Percentiles rank a stretch among this genome's conserved stretches.
phyloP scores from a whole-genome alignment of 1,140 invertebrate genomes.

The Panagrolaimus sp. region DNA sequence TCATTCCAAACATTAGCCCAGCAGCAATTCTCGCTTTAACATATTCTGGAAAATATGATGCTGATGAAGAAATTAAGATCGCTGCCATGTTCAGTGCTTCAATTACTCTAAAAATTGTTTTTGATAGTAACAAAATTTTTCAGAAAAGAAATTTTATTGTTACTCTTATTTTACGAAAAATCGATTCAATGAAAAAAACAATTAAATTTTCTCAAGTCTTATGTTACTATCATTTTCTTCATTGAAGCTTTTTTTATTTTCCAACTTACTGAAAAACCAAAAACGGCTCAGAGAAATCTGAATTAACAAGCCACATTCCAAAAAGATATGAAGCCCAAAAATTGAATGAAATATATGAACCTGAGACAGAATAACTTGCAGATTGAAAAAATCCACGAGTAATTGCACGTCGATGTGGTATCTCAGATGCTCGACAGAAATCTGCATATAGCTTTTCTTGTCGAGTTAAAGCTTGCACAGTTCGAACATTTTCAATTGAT shows the following conservation, averaged over 20 bases:
- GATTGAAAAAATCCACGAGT: conserved; percentile 41
- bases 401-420: conserved; percentile 33
- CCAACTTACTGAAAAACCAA: conserved; percentile 42
- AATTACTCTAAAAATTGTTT: conserved; percentile 39
- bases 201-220: too few species aligned
- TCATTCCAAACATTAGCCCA: conserved; percentile 28
- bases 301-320: conserved; percentile 39
- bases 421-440: conserved; percentile 31
- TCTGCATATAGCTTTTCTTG: conserved; percentile 34
- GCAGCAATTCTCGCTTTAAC: conserved; percentile 59
- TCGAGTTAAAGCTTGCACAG: conserved; percentile 45
- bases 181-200: too few species aligned
- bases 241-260: too few species aligned
- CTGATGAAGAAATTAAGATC: conserved; percentile 55
- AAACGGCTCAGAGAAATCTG: conserved; percentile 38
- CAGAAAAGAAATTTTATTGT: too few species aligned
- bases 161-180: too few species aligned
- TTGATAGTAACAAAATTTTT: too few species aligned
- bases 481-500: conserved; percentile 49
- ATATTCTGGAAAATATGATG: conserved; percentile 61
- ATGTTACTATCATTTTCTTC: too few species aligned
- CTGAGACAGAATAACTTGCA: conserved; percentile 38
- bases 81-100: conserved; percentile 56
- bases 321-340: conserved; percentile 49
- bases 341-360: conserved; percentile 45